Evolutionary conservation across 2,888 invertebrate genomes (phyloP).

Genomic region (Drosophila maculinotata): DNA sequence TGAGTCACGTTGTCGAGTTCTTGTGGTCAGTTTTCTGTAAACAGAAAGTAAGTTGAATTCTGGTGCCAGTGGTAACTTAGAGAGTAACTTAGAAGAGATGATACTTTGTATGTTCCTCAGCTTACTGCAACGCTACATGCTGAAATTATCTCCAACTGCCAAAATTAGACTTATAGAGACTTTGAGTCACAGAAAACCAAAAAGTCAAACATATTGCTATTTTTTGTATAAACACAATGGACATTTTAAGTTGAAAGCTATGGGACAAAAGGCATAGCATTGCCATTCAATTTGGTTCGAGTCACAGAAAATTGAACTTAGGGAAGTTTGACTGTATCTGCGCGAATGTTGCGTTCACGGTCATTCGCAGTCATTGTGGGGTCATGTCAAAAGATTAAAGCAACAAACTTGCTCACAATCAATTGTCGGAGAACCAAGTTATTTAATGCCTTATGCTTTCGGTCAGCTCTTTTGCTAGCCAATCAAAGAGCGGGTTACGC

Average conservation of each 20-base stretch:
- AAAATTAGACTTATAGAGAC: too few relatives aligned
- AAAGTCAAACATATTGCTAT: too few relatives aligned
- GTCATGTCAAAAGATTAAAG: slow-evolving; percentile 36
- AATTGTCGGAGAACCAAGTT: slow-evolving; percentile 19
- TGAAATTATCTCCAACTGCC: too few relatives aligned
- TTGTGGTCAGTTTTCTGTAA: slow-evolving; percentile 74
- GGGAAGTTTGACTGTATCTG: too few relatives aligned
- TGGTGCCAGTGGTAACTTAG: neutral
- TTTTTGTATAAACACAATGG: too few relatives aligned
- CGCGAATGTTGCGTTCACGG: slow-evolving; percentile 17
- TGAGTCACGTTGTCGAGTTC: slow-evolving; percentile 80
- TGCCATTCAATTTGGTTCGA: too few relatives aligned
- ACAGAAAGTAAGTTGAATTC: neutral
- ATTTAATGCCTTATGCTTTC: slow-evolving; percentile 2
- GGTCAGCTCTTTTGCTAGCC: slow-evolving; percentile 16
- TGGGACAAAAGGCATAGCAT: too few relatives aligned
- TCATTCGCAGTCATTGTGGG: slow-evolving; percentile 9
- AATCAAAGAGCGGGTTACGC: slow-evolving; percentile 16
- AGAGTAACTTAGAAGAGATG: slow-evolving; percentile 1
- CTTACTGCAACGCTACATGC: too few relatives aligned
- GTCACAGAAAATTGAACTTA: too few relatives aligned
- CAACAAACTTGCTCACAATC: slow-evolving; percentile 17
- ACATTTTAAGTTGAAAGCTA: too few relatives aligned
- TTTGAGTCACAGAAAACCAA: too few relatives aligned
- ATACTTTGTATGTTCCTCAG: neutral